phyloP scores from a whole-genome alignment of 2,797 vertebrate species.

The Pteropus rufus region DNA sequence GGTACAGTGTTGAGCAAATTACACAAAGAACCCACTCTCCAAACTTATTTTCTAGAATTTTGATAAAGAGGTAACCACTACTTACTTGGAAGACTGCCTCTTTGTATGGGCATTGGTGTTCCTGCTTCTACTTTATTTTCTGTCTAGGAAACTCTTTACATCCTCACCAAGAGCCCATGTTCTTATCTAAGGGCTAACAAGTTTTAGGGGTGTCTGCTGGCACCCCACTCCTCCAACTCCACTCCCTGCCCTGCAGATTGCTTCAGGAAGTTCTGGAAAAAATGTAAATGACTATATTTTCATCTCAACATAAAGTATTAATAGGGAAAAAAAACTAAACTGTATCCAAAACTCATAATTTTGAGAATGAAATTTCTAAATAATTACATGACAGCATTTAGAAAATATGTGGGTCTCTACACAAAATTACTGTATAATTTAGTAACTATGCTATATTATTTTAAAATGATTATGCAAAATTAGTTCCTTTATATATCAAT shows the following conservation, averaged over 20 bases:
- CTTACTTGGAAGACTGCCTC: not conserved
- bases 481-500: constrained; percentile 38
- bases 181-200: not conserved
- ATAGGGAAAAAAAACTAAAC: not conserved
- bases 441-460: constrained; percentile 48
- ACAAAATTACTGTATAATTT: constrained; percentile 54
- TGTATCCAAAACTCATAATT: not conserved
- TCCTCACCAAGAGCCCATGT: not conserved
- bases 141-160: not conserved
- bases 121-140: not conserved
- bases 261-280: not conserved
- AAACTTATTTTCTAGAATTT: not conserved
- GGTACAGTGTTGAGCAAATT: not conserved
- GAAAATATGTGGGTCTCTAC: constrained; percentile 31
- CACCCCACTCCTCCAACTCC: not conserved
- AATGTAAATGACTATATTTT: not conserved
- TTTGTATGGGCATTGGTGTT: not conserved
- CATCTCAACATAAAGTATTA: not conserved
- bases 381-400: constrained; percentile 43
- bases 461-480: constrained; percentile 54
- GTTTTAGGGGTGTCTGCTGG: not conserved
- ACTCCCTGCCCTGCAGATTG: not conserved
- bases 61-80: not conserved
- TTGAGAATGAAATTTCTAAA: constrained; percentile 55
- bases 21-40: not conserved